phyloP scores from a whole-genome alignment of 1,140 invertebrate species.

The Achatina immaculata region DNA sequence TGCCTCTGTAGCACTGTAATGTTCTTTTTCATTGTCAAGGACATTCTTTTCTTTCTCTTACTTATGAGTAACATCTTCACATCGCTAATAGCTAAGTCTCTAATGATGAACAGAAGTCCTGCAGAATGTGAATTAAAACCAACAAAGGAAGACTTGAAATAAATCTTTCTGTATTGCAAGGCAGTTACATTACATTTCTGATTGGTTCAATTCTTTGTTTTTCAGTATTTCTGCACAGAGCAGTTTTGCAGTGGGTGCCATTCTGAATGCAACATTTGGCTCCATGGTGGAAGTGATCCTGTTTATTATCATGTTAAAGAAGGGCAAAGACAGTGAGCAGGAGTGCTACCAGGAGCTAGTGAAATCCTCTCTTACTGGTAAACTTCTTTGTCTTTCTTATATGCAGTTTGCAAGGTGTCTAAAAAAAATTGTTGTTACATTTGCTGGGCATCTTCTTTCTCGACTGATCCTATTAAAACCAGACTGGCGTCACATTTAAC shows the following conservation, averaged over 20 bases:
- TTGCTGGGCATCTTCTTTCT: neutral
- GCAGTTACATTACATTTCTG: no score
- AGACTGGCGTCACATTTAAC: no score
- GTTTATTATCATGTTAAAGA: constrained; percentile 59
- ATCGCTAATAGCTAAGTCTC: no score
- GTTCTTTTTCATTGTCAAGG: no score
- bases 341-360: constrained; percentile 64
- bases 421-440: neutral
- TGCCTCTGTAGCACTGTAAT: no score
- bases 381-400: neutral
- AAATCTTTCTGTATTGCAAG: no score
- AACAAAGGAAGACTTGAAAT: no score
- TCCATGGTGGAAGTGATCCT: constrained; percentile 68
- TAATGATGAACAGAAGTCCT: no score
- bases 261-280: constrained; percentile 67
- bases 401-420: no score
- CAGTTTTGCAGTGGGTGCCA: constrained; percentile 65
- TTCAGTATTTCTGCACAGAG: constrained; percentile 66
- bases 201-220: neutral
- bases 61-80: no score
- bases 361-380: constrained; percentile 64
- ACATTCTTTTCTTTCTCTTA: no score
- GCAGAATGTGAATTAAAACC: no score
- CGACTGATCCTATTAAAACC: neutral
- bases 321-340: constrained; percentile 50